phyloP scores from a whole-genome alignment of 2,888 invertebrate species.

The Lysandra bellargus region DNA sequence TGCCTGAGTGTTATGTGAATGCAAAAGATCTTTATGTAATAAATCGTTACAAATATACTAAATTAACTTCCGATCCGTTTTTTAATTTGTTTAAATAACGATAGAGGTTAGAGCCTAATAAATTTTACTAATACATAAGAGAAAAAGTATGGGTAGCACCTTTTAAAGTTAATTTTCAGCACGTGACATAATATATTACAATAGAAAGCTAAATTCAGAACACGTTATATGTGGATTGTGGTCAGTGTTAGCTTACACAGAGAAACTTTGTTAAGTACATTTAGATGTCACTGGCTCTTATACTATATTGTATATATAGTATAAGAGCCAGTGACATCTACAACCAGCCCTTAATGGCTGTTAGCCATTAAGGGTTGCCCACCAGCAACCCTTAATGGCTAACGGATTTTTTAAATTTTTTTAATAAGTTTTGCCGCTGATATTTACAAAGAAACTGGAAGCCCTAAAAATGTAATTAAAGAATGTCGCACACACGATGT shows the following conservation, averaged over 20 bases:
- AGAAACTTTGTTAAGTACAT: constrained; percentile 17
- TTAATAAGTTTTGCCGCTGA: too few relatives aligned
- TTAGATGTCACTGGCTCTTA: neutral
- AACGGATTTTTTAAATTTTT: too few relatives aligned
- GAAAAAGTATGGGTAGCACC: too few relatives aligned
- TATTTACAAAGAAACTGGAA: too few relatives aligned
- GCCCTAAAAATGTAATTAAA: too few relatives aligned
- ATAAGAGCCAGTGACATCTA: too few relatives aligned
- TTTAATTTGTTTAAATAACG: neutral
- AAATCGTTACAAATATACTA: neutral
- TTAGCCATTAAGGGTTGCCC: too few relatives aligned
- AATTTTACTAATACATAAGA: too few relatives aligned
- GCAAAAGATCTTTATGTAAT: neutral
- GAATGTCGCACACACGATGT: too few relatives aligned
- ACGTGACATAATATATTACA: neutral
- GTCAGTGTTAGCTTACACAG: constrained; percentile 10
- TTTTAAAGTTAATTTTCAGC: neutral
- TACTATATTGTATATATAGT: neutral
- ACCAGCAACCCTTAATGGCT: too few relatives aligned
- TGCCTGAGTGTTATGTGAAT: neutral
- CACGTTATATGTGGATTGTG: neutral
- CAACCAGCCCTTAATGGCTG: too few relatives aligned
- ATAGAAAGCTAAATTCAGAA: neutral
- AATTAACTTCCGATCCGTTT: neutral
- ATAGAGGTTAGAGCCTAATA: too few relatives aligned